A percentile compares a stretch with the other conserved stretches of the same genome.
phyloP scores from a whole-genome alignment of 2,797 vertebrate genomes.

The Bovichtus variegatus region DNA sequence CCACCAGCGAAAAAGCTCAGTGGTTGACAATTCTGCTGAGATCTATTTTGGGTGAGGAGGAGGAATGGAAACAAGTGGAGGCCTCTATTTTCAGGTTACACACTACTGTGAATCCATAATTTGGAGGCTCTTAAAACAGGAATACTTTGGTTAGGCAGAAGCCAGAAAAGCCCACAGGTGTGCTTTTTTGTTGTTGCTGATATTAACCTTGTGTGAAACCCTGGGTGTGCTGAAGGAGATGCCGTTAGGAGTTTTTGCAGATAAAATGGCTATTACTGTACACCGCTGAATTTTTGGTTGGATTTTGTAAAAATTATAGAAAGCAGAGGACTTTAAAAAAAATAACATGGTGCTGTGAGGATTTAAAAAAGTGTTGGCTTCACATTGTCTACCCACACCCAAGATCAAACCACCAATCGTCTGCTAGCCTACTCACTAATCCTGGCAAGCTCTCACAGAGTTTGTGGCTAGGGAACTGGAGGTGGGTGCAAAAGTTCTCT shows the following conservation, averaged over 20 bases:
- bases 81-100: constrained; percentile 71
- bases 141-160: constrained; percentile 63
- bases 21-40: constrained; percentile 51
- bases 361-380: constrained; percentile 26
- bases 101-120: constrained; percentile 65
- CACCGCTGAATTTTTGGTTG: background rate
- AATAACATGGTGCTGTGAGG: constrained; percentile 15
- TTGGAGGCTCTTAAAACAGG: constrained; percentile 52
- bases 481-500: constrained; percentile 27
- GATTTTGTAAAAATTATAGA: constrained; percentile 18
- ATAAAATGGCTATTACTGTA: constrained; percentile 16
- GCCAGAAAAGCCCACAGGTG: constrained; percentile 54
- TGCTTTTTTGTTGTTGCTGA: constrained; percentile 56
- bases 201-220: constrained; percentile 53
- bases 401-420: constrained; percentile 13
- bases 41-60: constrained; percentile 65
- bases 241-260: constrained; percentile 25
- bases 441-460: constrained; percentile 30
- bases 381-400: constrained; percentile 40
- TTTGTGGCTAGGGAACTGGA: constrained; percentile 8
- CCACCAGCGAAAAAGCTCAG: constrained; percentile 48
- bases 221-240: constrained; percentile 28
- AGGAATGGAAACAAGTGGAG: constrained; percentile 58
- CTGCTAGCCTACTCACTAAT: constrained; percentile 10
- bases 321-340: constrained; percentile 20